phyloP scores from a whole-genome alignment of 1,140 invertebrate species.

The Calycopis cecrops region DNA sequence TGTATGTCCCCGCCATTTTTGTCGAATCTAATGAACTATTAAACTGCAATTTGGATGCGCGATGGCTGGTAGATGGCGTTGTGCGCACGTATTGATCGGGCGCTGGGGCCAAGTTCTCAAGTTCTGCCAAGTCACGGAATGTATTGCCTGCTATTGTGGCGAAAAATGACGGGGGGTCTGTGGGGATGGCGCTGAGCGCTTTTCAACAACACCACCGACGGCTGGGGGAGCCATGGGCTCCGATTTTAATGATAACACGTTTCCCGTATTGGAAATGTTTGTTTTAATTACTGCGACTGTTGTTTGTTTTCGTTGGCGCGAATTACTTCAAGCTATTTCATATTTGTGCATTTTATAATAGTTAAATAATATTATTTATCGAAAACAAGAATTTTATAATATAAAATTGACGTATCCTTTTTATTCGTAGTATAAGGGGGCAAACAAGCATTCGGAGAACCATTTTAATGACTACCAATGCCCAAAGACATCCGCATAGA shows the following conservation, averaged over 20 bases:
- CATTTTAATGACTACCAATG: too few species aligned
- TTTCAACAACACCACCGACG: slow-evolving; percentile 3
- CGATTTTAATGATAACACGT: neutral
- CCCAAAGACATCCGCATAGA: too few species aligned
- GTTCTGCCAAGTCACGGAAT: slow-evolving; percentile 71
- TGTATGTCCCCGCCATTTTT: slow-evolving; percentile 68
- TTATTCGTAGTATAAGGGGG: too few species aligned
- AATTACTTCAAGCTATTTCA: too few species aligned
- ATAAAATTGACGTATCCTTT: too few species aligned
- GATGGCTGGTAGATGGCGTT: slow-evolving; percentile 61
- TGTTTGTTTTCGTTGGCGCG: too few species aligned
- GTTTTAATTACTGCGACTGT: too few species aligned
- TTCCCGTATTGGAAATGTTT: slow-evolving; percentile 2
- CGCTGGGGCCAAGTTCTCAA: slow-evolving; percentile 54
- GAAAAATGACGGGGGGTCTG: slow-evolving; percentile 47
- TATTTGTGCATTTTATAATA: too few species aligned
- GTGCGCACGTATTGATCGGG: slow-evolving; percentile 70
- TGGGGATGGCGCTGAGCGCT: slow-evolving; percentile 10
- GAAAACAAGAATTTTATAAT: too few species aligned
- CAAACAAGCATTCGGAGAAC: too few species aligned
- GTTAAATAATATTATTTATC: too few species aligned
- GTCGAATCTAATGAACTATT: slow-evolving; percentile 72
- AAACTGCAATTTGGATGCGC: slow-evolving; percentile 73
- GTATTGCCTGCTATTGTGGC: slow-evolving; percentile 68
- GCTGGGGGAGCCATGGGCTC: neutral